Conservation (phyloP, 2,113 vertebrate species). For the Leucoraja erinaceus region DNA sequence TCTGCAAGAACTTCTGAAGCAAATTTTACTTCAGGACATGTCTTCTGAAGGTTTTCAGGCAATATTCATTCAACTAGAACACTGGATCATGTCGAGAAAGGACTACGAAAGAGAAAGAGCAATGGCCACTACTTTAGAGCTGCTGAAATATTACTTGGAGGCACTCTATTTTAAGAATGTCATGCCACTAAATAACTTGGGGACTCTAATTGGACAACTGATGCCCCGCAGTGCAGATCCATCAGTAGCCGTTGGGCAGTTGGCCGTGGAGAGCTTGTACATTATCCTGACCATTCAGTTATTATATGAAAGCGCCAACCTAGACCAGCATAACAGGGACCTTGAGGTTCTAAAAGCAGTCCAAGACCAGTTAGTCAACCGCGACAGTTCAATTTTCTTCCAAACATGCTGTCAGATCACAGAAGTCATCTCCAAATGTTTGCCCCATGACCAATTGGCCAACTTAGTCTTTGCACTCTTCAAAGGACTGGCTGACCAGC, state of each 20-base stretch:
- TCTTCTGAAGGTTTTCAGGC: constrained; percentile 73
- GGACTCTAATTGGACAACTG: constrained; percentile 56
- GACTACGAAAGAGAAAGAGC: constrained; percentile 73
- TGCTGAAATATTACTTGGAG: constrained; percentile 68
- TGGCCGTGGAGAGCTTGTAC: constrained; percentile 45
- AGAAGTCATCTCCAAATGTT: constrained; percentile 77
- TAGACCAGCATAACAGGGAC: constrained; percentile 71
- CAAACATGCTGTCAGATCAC: constrained; percentile 77
- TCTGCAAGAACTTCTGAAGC: constrained; percentile 68
- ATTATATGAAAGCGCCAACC: constrained; percentile 69
- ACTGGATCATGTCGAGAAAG: constrained; percentile 68
- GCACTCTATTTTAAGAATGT: constrained; percentile 68
- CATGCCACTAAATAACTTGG: constrained; percentile 67
- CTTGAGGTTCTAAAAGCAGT: constrained; percentile 65
- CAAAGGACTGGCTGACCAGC: constrained; percentile 72
- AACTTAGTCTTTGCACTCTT: constrained; percentile 76
- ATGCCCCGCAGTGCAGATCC: neutral
- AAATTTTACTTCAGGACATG: constrained; percentile 61
- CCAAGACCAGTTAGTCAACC: constrained; percentile 60
- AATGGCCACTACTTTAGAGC: constrained; percentile 53
- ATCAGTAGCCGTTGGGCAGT: neutral
- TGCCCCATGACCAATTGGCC: constrained; percentile 79
- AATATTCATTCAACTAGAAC: constrained; percentile 77
- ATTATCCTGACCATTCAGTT: constrained; percentile 69
- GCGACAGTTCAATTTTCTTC: constrained; percentile 66